Evolutionary conservation across 2,888 invertebrate species (phyloP).

Genomic region (Acanthosepion esculentum): DNA sequence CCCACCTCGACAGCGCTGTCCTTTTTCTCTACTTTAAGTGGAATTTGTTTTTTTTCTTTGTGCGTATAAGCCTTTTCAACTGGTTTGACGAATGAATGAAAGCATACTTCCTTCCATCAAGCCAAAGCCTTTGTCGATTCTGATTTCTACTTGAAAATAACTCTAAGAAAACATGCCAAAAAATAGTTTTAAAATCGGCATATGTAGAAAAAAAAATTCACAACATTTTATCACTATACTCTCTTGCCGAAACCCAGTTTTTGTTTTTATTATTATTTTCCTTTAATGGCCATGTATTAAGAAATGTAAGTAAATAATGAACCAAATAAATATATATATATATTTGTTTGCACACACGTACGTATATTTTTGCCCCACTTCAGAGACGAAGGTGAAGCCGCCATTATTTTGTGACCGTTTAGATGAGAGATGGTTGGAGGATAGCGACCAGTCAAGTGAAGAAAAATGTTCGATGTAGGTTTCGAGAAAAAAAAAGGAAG

Average conservation of each 20-base stretch:
- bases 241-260: background rate
- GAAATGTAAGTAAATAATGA: background rate
- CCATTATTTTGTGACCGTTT: background rate
- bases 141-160: background rate
- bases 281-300: background rate
- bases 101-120: background rate
- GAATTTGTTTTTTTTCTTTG: background rate
- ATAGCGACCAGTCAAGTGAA: slow-evolving; percentile 33
- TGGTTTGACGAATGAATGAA: background rate
- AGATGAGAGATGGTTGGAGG: background rate
- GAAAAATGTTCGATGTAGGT: background rate
- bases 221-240: background rate
- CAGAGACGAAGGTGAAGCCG: background rate
- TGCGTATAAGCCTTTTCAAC: background rate
- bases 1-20: background rate
- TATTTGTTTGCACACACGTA: background rate
- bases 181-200: background rate
- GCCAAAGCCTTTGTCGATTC: background rate
- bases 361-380: background rate
- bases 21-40: background rate
- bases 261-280: background rate
- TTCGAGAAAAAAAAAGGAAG: background rate
- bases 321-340: background rate
- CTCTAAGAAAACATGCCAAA: background rate
- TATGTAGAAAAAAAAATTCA: background rate